Evolutionary conservation across 2,888 invertebrate species (phyloP), one percentile per base, ranked within the genome.

Genomic region (Drosophila neoperkinsi): DNA sequence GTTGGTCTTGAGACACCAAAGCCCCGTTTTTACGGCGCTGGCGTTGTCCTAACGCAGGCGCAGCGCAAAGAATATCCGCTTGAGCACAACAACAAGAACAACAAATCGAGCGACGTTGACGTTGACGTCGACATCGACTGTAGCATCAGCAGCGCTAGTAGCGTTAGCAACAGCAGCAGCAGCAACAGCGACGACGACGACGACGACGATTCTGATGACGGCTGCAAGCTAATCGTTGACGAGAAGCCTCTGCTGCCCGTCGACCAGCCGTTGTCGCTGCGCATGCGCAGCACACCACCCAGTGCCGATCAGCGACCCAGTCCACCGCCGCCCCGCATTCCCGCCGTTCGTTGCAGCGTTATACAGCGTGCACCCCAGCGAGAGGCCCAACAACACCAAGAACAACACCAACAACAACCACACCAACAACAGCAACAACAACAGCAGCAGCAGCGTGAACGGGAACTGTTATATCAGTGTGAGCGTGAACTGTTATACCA

Each of bases 21-120:
- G 41, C 95, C 95, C 1, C 93, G 95, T 51, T 97, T 97, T 84
- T 97, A 96, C 33, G 96, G 96, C 85, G 96, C 96, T n/a, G 96
- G 96, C 53, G 96, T 96, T 91, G 96, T 97, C 4, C 94, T 96
- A n/a, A 97, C 97, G 55, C 95, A 96, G 89, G 97, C 97, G 28
- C 97, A 97, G 93, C 95, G 96, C 77, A 97, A 97, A 94, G 96
- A 96, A 90, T 97, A 97, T 92, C 95, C 95, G 36, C 79, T 88
- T 13, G 91, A 92, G 57, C 67, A 81, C 49, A 64, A 10, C 34
- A 69, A 21, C 67, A 59, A n/a, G 25, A 63, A 57, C 16, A 71
- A 71, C 30, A 28, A 34, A 31, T 18, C 63, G 38, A 57, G 46
- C 43, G 56, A 58, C 25, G 64, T 51, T 11, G 49, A 65, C 56